Evolutionary conservation across 2,797 vertebrate genomes (phyloP).

Genomic region (Acanthornis magna): DNA sequence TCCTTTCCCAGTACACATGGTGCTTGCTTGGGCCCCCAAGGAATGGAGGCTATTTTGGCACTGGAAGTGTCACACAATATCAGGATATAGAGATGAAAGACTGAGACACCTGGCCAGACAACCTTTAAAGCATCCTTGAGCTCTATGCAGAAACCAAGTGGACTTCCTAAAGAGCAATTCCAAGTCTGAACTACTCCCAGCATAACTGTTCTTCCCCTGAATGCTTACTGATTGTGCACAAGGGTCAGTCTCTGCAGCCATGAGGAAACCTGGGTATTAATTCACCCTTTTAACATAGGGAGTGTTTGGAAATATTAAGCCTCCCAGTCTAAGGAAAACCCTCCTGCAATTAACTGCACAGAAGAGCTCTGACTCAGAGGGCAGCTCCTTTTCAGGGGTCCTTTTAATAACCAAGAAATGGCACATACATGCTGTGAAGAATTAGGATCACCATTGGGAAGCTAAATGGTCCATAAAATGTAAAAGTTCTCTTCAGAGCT

Average conservation of each 20-base stretch:
- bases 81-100: slow-evolving; percentile 18
- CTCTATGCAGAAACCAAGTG: not conserved
- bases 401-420: slow-evolving; percentile 51
- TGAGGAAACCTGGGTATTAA: slow-evolving; percentile 50
- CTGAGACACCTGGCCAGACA: not conserved
- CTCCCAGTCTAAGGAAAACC: not conserved
- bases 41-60: slow-evolving; percentile 19
- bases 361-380: slow-evolving; percentile 31
- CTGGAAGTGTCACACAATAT: not conserved
- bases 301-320: slow-evolving; percentile 22
- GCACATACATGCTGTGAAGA: slow-evolving; percentile 46
- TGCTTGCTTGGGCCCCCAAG: not conserved
- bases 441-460: slow-evolving; percentile 44
- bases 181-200: slow-evolving; percentile 15
- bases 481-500: slow-evolving; percentile 15
- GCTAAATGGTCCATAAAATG: slow-evolving; percentile 57
- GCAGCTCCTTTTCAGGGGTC: slow-evolving; percentile 47
- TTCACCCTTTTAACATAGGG: slow-evolving; percentile 37
- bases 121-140: not conserved
- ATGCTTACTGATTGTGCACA: not conserved
- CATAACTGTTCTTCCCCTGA: not conserved
- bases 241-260: slow-evolving; percentile 34
- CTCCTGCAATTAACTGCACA: slow-evolving; percentile 26
- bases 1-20: not conserved
- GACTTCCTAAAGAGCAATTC: slow-evolving; percentile 40